Evolutionary conservation across 1,140 invertebrate genomes (phyloP), one percentile per base, ranked within the genome.

Genomic region (Stenopsyche tienmushanensis): DNA sequence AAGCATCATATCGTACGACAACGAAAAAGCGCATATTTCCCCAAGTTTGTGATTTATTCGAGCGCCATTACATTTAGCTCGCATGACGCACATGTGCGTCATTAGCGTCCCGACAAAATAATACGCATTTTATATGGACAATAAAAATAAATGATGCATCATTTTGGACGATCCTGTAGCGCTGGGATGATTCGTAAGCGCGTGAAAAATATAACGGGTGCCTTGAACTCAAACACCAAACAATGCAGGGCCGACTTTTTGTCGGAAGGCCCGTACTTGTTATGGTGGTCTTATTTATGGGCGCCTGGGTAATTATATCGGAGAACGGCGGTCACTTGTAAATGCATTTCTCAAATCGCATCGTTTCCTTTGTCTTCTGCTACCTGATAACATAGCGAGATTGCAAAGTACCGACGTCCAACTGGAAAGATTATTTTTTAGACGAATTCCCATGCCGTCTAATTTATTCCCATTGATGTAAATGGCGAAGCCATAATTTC

Each of bases 281-380:
- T 53, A 15, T 24, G 24, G 29, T 13, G 29, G 5, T 7, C 29
- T 53, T 53, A 29, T 53, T 53, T 53, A 53, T 23, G 50, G 21
- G 15, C 50, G 5, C 5, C 20, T 24, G 2, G 50, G 18, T 53
- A 53, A 53, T 53, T 53, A 53, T 34, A 34, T 34, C 24, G n/a
- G n/a, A n/a, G n/a, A n/a, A n/a, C n/a, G 7, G 7, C 15, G 23
- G 15, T 13, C 9, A 29, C 50, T 26, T 23, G 24, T 7, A 53
- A 53, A 23, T 26, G 50, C 50, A 53, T 53, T 53, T 53, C 21
- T 53, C 25, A 21, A 53, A 53, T 53, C 15, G 50, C 50, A 3
- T 2, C 47, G 44, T 45, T 18, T 45, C 9, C 44, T 45, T 18
- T n/a, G 44, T 45, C 9, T 45, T 45, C 17, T 45, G 9, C 17